phyloP scores from a whole-genome alignment of 2,113 vertebrate species.

The Callipepla californica region DNA sequence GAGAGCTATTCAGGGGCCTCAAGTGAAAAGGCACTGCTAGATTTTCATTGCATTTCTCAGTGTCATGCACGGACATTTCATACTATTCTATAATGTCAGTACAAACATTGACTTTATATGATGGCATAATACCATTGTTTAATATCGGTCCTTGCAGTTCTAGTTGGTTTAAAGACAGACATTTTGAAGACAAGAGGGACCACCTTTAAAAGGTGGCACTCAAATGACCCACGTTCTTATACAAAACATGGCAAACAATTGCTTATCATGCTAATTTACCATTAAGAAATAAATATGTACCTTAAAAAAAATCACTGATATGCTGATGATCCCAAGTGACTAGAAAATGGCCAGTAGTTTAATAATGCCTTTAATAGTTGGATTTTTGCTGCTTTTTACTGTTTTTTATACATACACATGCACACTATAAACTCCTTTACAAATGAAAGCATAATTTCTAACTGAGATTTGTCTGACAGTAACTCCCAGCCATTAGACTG shows the following conservation, averaged over 20 bases:
- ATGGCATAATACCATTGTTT: neutral
- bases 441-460: neutral
- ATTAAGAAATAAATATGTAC: neutral
- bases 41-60: neutral
- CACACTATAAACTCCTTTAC: neutral
- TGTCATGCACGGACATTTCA: neutral
- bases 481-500: neutral
- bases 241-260: neutral
- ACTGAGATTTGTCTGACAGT: neutral
- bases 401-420: too few species aligned
- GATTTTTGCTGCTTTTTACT: neutral
- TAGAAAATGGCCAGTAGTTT: neutral
- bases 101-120: neutral
- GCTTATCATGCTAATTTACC: neutral
- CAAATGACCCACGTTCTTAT: neutral
- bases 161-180: neutral
- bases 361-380: neutral
- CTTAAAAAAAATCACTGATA: neutral
- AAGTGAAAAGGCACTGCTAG: neutral
- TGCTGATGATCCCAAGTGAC: neutral
- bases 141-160: neutral
- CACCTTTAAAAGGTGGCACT: neutral
- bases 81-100: neutral
- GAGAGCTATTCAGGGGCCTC: neutral
- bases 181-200: neutral